Base-by-base conservation (phyloP, 2,113 vertebrate species). In the Cinclus mexicanus region DNA sequence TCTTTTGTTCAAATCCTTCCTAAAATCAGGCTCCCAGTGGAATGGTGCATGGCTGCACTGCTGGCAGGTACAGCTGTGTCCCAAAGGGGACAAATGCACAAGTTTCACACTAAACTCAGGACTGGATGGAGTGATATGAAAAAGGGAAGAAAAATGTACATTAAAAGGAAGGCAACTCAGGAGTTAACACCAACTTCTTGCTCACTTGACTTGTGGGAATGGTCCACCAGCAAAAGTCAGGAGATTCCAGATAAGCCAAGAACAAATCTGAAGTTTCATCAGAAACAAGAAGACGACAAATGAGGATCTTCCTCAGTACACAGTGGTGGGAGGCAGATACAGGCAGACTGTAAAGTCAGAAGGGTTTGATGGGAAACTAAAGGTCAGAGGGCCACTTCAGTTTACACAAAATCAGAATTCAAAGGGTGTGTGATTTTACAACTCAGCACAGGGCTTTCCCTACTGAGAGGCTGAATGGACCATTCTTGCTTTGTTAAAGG, bases 31-130 rank as follows among this genome's bases (percentile, higher is more conserved):
- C 9, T 88, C 33, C 69, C 31, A 4, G 5, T 42, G 67, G 35
- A 75, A 78, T 11, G 8, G 13, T 53, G 44, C 14, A 41, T 64
- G 13, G 4, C 28, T 52, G 35, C 33, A 42, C 5, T 0, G 0
- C 39, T 75, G 37, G 33, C 42, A 69, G 50, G 8, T 78, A 63
- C 15, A 55, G 64, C 55, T 77, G 46, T 31, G 19, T 77, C 74
- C 50, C 5, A 1, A 50, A 72, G 26, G 17, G 9, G 63, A 61
- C 24, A 79, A 72, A 91, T 9, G 10, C 11, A 80, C n/a, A 63
- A 44, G 31, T 10, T 56, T 74, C 46, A 79, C 53, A 79, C 15
- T 64, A n/a, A 89, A 46, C 23, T 69, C 41, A 10, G 29, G 46
- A 79, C 67, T 42, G 33, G 26, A 80, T 21, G 20, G 6, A 83